These are phyloP conservation scores for Chironomus striatipennis DNA, from an alignment of 1,140 invertebrate species.

Conservation along the genomic window DNA sequence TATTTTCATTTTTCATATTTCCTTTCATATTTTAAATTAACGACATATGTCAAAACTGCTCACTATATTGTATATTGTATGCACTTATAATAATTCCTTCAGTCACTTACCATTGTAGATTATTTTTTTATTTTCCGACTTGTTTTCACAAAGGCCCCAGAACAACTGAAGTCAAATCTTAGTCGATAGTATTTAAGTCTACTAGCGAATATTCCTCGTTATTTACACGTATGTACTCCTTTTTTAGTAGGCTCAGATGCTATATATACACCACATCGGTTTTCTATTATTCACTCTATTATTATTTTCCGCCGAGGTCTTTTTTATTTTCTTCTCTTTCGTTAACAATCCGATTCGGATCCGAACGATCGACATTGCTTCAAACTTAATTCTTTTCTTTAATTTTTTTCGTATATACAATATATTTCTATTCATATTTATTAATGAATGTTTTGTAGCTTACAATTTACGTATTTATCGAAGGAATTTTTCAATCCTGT, in stretches of 20 bases:
- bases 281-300: constrained; percentile 21
- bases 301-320: constrained; percentile 17
- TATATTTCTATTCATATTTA: background rate
- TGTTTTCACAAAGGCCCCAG: constrained; percentile 23
- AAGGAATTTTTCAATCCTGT: background rate
- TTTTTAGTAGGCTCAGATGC: constrained; percentile 20
- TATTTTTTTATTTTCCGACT: constrained; percentile 22
- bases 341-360: background rate
- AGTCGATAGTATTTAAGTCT: constrained; percentile 19
- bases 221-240: background rate
- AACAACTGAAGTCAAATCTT: background rate
- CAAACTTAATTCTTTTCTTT: background rate
- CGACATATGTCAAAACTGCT: too few species aligned
- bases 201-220: constrained; percentile 16
- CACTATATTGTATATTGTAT: too few species aligned
- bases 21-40: too few species aligned
- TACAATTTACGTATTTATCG: background rate
- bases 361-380: background rate
- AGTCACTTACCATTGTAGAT: constrained; percentile 7
- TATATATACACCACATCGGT: constrained; percentile 16
- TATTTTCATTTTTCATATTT: too few species aligned
- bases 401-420: background rate
- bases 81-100: background rate
- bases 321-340: too few species aligned
- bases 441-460: background rate